Evolutionary conservation across 2,113 vertebrate genomes (phyloP).

Genomic region (Charadrius vociferus): DNA sequence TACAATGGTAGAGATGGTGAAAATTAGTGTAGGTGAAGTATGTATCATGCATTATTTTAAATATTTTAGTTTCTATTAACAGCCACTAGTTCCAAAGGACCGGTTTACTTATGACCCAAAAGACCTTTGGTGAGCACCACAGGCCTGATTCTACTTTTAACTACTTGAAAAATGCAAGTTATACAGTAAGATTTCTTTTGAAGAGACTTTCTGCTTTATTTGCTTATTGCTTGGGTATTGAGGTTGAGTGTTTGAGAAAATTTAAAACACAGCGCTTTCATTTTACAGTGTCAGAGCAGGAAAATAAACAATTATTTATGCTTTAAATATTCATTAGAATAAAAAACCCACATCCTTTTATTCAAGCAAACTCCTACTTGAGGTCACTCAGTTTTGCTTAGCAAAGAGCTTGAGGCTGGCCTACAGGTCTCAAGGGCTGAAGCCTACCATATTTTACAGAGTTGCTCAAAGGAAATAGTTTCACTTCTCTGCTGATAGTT

Average conservation of each 20-base stretch:
- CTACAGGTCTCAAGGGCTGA: neutral
- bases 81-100: neutral
- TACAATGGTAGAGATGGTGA: neutral
- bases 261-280: neutral
- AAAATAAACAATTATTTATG: neutral
- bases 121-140: neutral
- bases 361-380: neutral
- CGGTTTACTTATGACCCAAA: neutral
- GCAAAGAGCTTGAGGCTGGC: neutral
- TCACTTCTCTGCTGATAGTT: neutral
- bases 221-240: neutral
- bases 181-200: neutral
- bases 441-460: neutral
- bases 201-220: neutral
- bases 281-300: neutral
- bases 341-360: neutral
- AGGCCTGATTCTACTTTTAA: neutral
- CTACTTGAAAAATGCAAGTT: neutral
- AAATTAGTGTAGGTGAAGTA: neutral
- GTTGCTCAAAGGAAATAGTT: neutral
- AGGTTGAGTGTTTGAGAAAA: neutral
- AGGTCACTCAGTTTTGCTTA: neutral
- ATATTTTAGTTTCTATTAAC: neutral
- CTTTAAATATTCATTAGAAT: neutral
- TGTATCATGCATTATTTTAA: neutral